Conservation (phyloP, 2,888 invertebrate species). For the Pterostichus niger region DNA sequence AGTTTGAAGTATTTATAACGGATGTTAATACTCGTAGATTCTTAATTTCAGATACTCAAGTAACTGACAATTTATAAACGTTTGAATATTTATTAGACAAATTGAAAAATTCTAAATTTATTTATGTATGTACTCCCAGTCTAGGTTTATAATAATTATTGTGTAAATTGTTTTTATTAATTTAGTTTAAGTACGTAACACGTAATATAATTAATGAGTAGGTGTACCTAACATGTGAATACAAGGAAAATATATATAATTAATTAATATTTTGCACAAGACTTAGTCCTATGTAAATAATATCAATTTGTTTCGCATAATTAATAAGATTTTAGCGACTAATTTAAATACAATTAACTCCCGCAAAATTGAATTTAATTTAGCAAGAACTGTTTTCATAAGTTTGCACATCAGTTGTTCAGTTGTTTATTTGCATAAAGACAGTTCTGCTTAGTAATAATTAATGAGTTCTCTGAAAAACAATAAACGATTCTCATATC, state of each 20-base stretch:
- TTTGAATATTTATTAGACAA: too few species aligned
- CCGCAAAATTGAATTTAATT: conserved; percentile 44
- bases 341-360: conserved; percentile 54
- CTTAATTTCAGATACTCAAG: too few species aligned
- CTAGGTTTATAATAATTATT: neutral
- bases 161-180: neutral
- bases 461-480: conserved; percentile 47
- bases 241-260: conserved; percentile 33
- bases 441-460: conserved; percentile 14
- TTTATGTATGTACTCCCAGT: neutral
- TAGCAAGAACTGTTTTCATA: conserved; percentile 44
- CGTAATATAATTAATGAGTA: conserved; percentile 47
- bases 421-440: conserved; percentile 42
- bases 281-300: conserved; percentile 24
- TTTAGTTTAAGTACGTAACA: conserved; percentile 11
- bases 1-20: too few species aligned
- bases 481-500: conserved; percentile 44
- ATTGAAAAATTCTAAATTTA: too few species aligned
- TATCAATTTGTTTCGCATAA: conserved; percentile 44
- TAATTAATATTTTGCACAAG: conserved; percentile 28
- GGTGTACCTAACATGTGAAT: conserved; percentile 17
- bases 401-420: neutral
- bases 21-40: too few species aligned
- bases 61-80: too few species aligned
- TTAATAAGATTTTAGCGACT: conserved; percentile 35